Conservation (phyloP, 2,113 vertebrate genomes). For the Zosterops lateralis region DNA sequence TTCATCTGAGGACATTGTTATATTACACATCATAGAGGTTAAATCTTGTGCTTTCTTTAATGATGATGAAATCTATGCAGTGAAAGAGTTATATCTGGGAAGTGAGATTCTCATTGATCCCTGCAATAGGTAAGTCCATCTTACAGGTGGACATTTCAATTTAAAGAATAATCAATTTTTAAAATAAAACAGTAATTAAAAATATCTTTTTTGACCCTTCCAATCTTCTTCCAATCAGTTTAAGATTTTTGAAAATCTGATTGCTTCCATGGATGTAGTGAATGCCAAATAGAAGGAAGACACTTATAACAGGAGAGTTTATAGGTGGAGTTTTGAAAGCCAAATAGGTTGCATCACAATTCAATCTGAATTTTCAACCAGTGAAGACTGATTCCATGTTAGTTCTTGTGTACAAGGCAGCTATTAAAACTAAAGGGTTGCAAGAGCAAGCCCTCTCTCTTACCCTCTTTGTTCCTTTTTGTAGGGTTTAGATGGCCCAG, state of each 20-base stretch:
- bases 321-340: neutral
- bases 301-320: neutral
- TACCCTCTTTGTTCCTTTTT: conserved; percentile 1
- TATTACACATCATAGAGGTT: neutral
- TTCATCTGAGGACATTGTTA: neutral
- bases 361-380: neutral
- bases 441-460: neutral
- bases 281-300: neutral
- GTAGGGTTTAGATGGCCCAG: conserved; percentile 90
- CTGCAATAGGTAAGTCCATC: neutral
- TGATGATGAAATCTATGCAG: neutral
- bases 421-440: neutral
- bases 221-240: neutral
- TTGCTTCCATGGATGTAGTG: neutral
- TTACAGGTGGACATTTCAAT: neutral
- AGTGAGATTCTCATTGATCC: neutral
- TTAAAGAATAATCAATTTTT: neutral
- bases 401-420: neutral
- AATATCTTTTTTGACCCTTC: neutral
- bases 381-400: conserved; percentile 29
- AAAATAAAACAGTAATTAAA: neutral
- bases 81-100: neutral
- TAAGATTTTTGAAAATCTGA: neutral
- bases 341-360: neutral
- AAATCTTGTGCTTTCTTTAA: neutral